Conservation (phyloP, 2,113 vertebrate species). For the Emydocephalus ijimae region DNA sequence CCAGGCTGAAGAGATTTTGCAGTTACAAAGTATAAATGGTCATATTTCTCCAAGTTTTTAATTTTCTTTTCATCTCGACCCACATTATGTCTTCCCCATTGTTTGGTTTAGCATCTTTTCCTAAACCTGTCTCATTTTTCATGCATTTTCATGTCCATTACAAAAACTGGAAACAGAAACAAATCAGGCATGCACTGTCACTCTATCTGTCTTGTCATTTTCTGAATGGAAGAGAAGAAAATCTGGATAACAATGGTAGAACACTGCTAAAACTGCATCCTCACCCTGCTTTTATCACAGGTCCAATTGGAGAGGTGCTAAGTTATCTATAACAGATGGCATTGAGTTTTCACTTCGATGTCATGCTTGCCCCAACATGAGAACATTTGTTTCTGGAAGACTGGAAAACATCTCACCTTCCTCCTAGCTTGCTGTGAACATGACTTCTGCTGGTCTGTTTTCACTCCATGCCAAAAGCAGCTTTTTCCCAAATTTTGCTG, state of each 20-base stretch:
- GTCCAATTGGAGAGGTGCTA: conserved; percentile 9
- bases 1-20: background rate
- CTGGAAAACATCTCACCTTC: background rate
- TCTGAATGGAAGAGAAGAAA: background rate
- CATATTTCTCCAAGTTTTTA: background rate
- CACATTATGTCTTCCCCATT: background rate
- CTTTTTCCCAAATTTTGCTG: background rate
- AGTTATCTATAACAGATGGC: conserved; percentile 11
- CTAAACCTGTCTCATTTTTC: background rate
- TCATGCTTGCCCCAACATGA: background rate
- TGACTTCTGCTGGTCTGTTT: background rate
- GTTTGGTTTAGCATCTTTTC: background rate
- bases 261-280: background rate
- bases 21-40: background rate
- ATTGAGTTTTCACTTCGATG: background rate
- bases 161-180: background rate
- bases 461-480: background rate
- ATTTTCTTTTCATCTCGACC: background rate
- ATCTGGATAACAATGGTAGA: background rate
- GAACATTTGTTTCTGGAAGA: background rate
- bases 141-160: background rate
- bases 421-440: background rate
- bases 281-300: background rate
- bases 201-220: background rate
- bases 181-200: background rate